phyloP scores from a whole-genome alignment of 2,888 invertebrate genomes.

The Gerosis bhagava region DNA sequence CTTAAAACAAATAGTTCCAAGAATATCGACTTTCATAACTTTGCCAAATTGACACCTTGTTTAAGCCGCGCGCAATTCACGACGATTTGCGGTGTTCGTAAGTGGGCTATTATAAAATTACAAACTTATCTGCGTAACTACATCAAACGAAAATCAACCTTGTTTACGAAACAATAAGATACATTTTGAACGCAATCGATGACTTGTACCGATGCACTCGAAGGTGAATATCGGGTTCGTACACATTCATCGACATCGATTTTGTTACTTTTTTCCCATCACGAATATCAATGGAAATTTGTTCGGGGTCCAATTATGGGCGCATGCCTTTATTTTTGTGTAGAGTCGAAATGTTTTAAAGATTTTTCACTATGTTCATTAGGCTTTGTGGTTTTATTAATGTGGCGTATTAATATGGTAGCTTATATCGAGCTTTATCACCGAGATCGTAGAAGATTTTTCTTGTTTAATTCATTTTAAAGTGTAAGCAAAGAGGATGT shows the following conservation, averaged over 20 bases:
- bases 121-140: conserved; percentile 39
- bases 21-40: conserved; percentile 78
- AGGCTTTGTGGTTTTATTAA: conserved; percentile 28
- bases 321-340: conserved; percentile 69
- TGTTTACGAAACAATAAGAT: conserved; percentile 17
- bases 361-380: conserved; percentile 33
- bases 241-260: conserved; percentile 73
- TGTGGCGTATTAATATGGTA: conserved; percentile 23
- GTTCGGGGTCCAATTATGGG: conserved; percentile 76
- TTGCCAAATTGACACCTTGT: conserved; percentile 81
- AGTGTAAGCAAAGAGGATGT: too few species aligned
- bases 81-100: conserved; percentile 76
- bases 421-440: too few species aligned
- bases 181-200: conserved; percentile 30
- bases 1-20: conserved; percentile 79
- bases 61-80: conserved; percentile 72
- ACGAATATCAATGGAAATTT: conserved; percentile 81
- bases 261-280: conserved; percentile 78
- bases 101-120: conserved; percentile 75
- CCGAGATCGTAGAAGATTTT: too few species aligned
- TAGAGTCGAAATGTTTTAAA: conserved; percentile 48
- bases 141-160: conserved; percentile 34
- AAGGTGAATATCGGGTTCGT: conserved; percentile 62
- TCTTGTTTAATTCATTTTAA: too few species aligned
- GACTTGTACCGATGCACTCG: conserved; percentile 44